These are phyloP conservation scores for Octopus bimaculoides DNA, from an alignment of 1,140 invertebrate species.

Conservation along the genomic window DNA sequence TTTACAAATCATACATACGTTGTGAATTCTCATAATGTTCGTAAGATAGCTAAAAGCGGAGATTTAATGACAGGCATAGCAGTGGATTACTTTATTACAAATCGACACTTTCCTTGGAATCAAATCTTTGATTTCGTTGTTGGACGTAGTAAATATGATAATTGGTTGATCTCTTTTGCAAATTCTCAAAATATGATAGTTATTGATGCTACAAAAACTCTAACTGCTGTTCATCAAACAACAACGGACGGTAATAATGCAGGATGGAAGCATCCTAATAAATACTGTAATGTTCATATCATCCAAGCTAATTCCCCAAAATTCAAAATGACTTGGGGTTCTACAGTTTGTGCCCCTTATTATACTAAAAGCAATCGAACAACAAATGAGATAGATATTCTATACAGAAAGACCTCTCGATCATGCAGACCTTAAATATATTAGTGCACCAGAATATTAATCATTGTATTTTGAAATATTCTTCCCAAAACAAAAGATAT, in stretches of 20 bases:
- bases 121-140: not conserved
- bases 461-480: too few species aligned
- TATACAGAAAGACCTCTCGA: not conserved
- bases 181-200: not conserved
- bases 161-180: not conserved
- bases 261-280: not conserved
- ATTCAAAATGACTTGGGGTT: not conserved
- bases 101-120: not conserved
- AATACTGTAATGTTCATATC: not conserved
- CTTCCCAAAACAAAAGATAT: too few species aligned
- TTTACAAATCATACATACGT: not conserved
- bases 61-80: not conserved
- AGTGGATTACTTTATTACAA: not conserved
- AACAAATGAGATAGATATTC: not conserved
- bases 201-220: not conserved
- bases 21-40: not conserved
- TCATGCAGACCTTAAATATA: not conserved
- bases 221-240: not conserved
- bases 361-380: not conserved
- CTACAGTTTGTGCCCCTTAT: not conserved
- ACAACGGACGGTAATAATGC: not conserved
- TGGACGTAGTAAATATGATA: not conserved
- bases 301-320: not conserved
- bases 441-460: too few species aligned
- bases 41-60: not conserved